Base-by-base conservation (phyloP, 2,888 invertebrate genomes). In the Actias luna region DNA sequence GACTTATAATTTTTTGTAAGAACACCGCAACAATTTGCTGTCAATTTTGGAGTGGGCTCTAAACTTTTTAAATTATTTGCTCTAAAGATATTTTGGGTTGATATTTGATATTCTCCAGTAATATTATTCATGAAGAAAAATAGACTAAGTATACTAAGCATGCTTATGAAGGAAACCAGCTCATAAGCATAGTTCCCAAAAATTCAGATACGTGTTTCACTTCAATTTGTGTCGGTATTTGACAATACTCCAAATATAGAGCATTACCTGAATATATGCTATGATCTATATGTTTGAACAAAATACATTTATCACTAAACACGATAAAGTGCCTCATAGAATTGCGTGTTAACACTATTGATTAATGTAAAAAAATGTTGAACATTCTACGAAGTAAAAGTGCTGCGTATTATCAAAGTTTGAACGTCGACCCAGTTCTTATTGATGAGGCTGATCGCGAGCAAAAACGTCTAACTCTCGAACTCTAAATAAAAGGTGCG, bases 321-420 rank as follows among this genome's bases (percentile, higher is more conserved):
- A 36, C 36, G 27, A 55, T 31, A 42, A n/a, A 8, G 18, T 7
- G 31, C 50, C 35, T 27, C 36, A 36, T 63, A 27, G 33, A 50
- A 50, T 36, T 59, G 62, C 67, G 65, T 63, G 60, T 65, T 64
- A 67, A 68, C 64, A 68, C 71, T 68, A 69, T 69, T 63, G 69
- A 69, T 73, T 79, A 79, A 81, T 74, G 76, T 75, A 75, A 78
- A 83, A 81, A 80, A 82, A 82, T 79, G 73, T 74, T 42, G 59
- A 59, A 63, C 59, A 85, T 82, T 85, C 80, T 74, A 69, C 72
- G 67, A 82, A 89, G 90, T 90, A 91, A 91, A 91, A 91, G 91
- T 89, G 82, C 78, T 84, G 73, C 72, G 83, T 82, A 83, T 84
- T 87, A 85, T 85, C 79, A 80, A 78, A 79, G 84, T 81, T 82